These are phyloP conservation scores for Caenorhabditis macrosperma DNA, from an alignment of 2,888 invertebrate genomes.

Conservation along the genomic window DNA sequence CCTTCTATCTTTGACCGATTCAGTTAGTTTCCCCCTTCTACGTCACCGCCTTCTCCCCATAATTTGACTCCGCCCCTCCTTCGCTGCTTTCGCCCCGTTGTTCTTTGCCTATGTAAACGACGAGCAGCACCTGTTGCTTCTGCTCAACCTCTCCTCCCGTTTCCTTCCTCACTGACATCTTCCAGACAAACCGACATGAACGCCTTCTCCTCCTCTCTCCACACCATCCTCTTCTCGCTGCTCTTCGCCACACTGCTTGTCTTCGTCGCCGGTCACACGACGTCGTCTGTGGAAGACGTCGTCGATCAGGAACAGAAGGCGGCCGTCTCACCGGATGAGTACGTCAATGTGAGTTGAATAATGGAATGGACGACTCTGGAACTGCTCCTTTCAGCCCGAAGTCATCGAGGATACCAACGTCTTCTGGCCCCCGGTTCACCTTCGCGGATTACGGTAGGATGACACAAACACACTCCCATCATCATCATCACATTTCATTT, in stretches of 20 bases:
- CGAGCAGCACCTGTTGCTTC: constrained; percentile 20
- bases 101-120: background rate
- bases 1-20: constrained; percentile 11
- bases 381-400: constrained; percentile 17
- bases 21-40: constrained; percentile 2
- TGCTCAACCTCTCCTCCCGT: background rate
- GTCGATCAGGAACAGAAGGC: constrained; percentile 10
- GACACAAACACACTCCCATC: no score
- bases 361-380: background rate
- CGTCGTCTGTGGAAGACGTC: constrained; percentile 19
- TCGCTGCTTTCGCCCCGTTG: background rate
- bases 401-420: constrained; percentile 6
- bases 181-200: constrained; percentile 35
- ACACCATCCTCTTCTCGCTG: constrained; percentile 40
- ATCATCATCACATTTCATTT: background rate
- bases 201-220: constrained; percentile 37
- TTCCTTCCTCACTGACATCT: constrained; percentile 2
- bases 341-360: constrained; percentile 17
- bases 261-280: constrained; percentile 17
- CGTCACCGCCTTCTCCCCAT: background rate
- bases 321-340: constrained; percentile 23
- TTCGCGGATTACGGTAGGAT: constrained; percentile 57
- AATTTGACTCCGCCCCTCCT: constrained; percentile 14
- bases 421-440: constrained; percentile 48
- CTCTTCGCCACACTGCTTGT: constrained; percentile 42